A percentile compares a stretch with the other conserved stretches of the same genome.
Conservation (phyloP, 2,888 invertebrate species). For the Lucinisca nassula region DNA sequence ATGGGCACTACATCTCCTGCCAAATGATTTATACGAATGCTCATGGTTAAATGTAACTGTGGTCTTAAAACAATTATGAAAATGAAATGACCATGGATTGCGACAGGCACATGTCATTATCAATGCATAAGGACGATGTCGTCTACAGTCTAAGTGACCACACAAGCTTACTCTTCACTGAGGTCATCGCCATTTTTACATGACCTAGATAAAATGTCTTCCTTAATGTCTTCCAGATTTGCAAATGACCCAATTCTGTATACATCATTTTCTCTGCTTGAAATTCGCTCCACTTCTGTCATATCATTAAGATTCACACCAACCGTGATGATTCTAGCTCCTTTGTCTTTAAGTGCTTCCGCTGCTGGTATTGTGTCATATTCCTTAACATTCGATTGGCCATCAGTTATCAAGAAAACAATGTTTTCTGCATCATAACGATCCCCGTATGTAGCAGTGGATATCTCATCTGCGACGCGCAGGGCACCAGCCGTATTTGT, state of each 20-base stretch:
- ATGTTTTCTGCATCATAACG: constrained; percentile 76
- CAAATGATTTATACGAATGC: too few species aligned
- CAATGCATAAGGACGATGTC: too few species aligned
- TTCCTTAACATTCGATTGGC: constrained; percentile 81
- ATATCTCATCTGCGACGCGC: constrained; percentile 73
- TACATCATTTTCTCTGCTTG: constrained; percentile 74
- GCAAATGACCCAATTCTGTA: constrained; percentile 78
- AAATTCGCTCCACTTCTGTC: constrained; percentile 76
- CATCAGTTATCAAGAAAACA: constrained; percentile 83
- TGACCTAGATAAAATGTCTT: constrained; percentile 73
- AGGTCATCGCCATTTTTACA: constrained; percentile 68
- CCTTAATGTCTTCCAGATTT: constrained; percentile 71
- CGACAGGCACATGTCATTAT: too few species aligned
- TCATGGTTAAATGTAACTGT: too few species aligned
- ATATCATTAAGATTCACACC: constrained; percentile 76
- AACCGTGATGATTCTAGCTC: constrained; percentile 79
- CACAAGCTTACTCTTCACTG: too few species aligned
- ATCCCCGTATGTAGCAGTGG: constrained; percentile 71
- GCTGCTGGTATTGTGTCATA: constrained; percentile 81
- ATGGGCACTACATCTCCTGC: too few species aligned
- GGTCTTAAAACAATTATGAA: too few species aligned
- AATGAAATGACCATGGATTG: too few species aligned
- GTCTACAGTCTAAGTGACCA: too few species aligned
- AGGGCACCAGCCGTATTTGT: constrained; percentile 83
- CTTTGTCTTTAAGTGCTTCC: constrained; percentile 74